Evolutionary conservation across 2,113 vertebrate genomes (phyloP).

Genomic region (Chaenocephalus aceratus): DNA sequence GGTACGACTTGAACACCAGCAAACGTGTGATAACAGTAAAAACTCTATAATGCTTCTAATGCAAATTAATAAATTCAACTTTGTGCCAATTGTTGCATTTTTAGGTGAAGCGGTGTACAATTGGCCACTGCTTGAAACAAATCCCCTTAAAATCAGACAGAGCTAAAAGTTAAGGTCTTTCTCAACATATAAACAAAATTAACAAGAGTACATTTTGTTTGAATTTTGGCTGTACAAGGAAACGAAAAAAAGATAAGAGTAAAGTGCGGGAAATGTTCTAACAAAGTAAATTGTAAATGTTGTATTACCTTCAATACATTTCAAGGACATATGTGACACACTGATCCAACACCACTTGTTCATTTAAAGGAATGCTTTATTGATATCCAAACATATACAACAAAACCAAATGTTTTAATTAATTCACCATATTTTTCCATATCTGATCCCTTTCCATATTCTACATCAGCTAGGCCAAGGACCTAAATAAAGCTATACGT

Average conservation of each 20-base stretch:
- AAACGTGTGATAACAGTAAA: too few relatives aligned
- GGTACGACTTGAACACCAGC: too few relatives aligned
- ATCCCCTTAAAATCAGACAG: too few relatives aligned
- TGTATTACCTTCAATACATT: not conserved
- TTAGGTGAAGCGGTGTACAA: not conserved
- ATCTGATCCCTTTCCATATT: conserved; percentile 69
- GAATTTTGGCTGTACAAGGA: not conserved
- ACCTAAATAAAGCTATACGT: conserved; percentile 56
- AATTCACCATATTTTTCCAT: conserved; percentile 52
- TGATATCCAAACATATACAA: conserved; percentile 82
- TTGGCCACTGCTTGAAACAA: not conserved
- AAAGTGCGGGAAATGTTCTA: too few relatives aligned
- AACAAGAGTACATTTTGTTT: not conserved
- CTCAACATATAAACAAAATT: not conserved
- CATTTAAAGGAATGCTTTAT: conserved; percentile 87
- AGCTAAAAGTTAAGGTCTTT: too few relatives aligned
- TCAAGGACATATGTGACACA: not conserved
- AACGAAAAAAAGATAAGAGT: too few relatives aligned
- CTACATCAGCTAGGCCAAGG: conserved; percentile 48
- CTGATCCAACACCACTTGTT: not conserved
- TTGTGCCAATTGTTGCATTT: not conserved
- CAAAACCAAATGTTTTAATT: conserved; percentile 66
- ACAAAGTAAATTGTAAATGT: too few relatives aligned
- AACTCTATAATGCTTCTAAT: too few relatives aligned
- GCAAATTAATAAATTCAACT: not conserved